Conservation (phyloP, 2,888 invertebrate genomes). For the Hemithea aestivaria region DNA sequence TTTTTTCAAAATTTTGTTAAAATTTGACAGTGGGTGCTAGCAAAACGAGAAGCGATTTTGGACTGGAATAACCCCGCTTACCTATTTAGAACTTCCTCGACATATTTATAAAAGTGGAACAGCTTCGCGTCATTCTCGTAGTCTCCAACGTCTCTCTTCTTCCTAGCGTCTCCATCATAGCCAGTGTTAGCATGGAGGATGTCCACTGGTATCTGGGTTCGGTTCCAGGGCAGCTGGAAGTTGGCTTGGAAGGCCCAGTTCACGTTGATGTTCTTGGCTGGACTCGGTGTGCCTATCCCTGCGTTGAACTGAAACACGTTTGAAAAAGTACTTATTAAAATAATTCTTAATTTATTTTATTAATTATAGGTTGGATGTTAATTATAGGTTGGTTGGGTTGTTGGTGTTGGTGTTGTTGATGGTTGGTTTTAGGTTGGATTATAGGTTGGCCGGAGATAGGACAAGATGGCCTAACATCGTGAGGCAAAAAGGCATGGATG, state of each 20-base stretch:
- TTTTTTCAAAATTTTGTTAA: conserved; percentile 5
- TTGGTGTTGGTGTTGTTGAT: too few species aligned
- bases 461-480: too few species aligned
- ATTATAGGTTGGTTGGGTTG: too few species aligned
- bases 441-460: too few species aligned
- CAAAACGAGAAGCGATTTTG: too few species aligned
- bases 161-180: conserved; percentile 48
- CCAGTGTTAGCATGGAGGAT: conserved; percentile 57
- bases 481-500: too few species aligned
- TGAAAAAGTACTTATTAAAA: neutral
- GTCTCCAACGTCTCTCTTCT: conserved; percentile 38
- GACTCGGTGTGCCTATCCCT: conserved; percentile 61
- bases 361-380: too few species aligned
- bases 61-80: too few species aligned
- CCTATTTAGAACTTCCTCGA: conserved; percentile 55
- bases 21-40: too few species aligned
- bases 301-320: conserved; percentile 56
- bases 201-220: conserved; percentile 62
- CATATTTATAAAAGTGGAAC: conserved; percentile 62
- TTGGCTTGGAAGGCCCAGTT: conserved; percentile 72
- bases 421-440: too few species aligned
- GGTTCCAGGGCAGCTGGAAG: conserved; percentile 68
- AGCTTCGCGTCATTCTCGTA: conserved; percentile 57
- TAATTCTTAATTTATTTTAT: too few species aligned
- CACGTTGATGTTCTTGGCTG: conserved; percentile 50